Evolutionary conservation across 2,888 invertebrate genomes (phyloP), one percentile per base, ranked within the genome.

Genomic region (Coremacera marginata): DNA sequence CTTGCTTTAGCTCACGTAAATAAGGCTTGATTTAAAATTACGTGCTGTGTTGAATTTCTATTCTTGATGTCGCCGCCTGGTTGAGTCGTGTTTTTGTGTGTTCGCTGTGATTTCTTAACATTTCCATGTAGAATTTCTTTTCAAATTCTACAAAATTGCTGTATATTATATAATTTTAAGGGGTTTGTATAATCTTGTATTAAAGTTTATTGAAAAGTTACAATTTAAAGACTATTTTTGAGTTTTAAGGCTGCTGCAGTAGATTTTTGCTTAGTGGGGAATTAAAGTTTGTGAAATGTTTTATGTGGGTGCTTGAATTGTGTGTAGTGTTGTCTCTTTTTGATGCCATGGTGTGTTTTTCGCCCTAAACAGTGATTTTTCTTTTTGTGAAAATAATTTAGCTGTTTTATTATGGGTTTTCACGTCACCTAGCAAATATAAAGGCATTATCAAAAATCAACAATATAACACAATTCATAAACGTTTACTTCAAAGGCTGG

Each of bases 51-150:
- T 84, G 84, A 85, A 80, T 81, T 84, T 81, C 81, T 83, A 85
- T 84, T 85, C 85, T 85, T 83, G 82, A 86, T 83, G 83, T 84
- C 84, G 81, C 82, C 84, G 82, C 83, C 81, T 83, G 82, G 83
- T 84, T 84, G 82, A 83, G 81, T 83, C 82, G 81, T 84, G 84
- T 85, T 86, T 83, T 82, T 63, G 73, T 76, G 74, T 82, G 44
- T 83, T 83, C 86, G 85, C 85, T 84, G 85, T 85, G 84, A 84
- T 86, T 87, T 85, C 79, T 84, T 78, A 81, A 86, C 84, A 85
- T 85, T 84, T 86, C 84, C 85, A 84, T 81, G 82, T 76, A 81
- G 84, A 83, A 84, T 82, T 85, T 83, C 44, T 82, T 22, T 76
- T 82, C 84, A 83, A 83, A 82, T 85, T 85, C 83, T 84, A 82